These are phyloP conservation scores for Notolabrus celidotus DNA, from an alignment of 2,797 vertebrate genomes.

Conservation along the genomic window DNA sequence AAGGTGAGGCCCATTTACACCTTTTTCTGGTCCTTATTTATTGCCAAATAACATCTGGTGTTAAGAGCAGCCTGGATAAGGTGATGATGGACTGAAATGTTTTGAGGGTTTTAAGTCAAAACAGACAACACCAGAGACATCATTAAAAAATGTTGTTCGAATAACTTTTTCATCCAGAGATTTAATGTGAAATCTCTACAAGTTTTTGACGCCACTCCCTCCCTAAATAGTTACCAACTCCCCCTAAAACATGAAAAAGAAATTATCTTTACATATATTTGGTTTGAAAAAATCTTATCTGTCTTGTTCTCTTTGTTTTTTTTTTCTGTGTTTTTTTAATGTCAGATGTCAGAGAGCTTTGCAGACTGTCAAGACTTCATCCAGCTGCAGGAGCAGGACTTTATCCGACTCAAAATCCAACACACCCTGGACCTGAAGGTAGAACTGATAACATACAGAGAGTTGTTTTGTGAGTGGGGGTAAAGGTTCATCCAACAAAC, in stretches of 20 bases:
- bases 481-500: not conserved
- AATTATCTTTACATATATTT: too few relatives aligned
- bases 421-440: constrained; percentile 89
- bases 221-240: too few relatives aligned
- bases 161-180: too few relatives aligned
- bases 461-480: not conserved
- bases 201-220: too few relatives aligned
- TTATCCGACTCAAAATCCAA: constrained; percentile 86
- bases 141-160: too few relatives aligned
- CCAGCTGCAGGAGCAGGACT: constrained; percentile 90
- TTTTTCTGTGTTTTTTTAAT: not conserved
- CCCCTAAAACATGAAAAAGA: too few relatives aligned
- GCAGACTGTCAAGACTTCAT: constrained; percentile 89
- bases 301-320: constrained; percentile 5
- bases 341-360: constrained; percentile 88
- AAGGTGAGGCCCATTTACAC: constrained; percentile 81
- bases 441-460: constrained; percentile 20
- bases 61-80: not conserved
- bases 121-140: too few relatives aligned
- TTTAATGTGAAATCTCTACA: too few relatives aligned
- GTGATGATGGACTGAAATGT: not conserved
- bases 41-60: not conserved
- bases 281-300: not conserved
- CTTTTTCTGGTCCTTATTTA: not conserved
- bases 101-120: not conserved